These are phyloP conservation scores for Lasius platythorax DNA, from an alignment of 2,888 invertebrate species.

Conservation along the genomic window DNA sequence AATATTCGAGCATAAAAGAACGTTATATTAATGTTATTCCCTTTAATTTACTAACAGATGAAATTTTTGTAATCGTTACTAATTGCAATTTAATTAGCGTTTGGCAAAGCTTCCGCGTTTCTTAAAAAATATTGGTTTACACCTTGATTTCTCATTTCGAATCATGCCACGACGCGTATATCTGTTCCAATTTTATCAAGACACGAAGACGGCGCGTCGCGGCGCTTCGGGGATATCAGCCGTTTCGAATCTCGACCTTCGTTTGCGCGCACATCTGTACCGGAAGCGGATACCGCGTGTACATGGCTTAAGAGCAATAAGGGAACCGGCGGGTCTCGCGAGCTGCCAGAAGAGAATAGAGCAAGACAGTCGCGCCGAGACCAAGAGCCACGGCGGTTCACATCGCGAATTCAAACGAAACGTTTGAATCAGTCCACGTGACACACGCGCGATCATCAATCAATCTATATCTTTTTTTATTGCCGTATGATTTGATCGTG, in stretches of 20 bases:
- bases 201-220: constrained; percentile 30
- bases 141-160: neutral
- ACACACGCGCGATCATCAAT: constrained; percentile 44
- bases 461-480: neutral
- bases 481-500: neutral
- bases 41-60: neutral
- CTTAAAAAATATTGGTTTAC: constrained; percentile 7
- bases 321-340: constrained; percentile 73
- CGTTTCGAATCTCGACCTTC: constrained; percentile 58
- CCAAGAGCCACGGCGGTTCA: constrained; percentile 80
- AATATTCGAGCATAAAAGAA: neutral
- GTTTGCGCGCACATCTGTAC: constrained; percentile 62
- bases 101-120: constrained; percentile 14
- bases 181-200: constrained; percentile 35
- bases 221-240: constrained; percentile 32
- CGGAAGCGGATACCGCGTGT: constrained; percentile 74
- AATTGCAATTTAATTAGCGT: neutral
- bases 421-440: constrained; percentile 70
- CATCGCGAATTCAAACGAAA: constrained; percentile 60
- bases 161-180: neutral
- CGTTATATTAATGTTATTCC: neutral
- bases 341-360: constrained; percentile 79
- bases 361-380: constrained; percentile 81
- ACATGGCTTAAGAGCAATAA: constrained; percentile 79
- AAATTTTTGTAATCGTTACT: constrained; percentile 2